Percentiles rank a stretch among this genome's conserved stretches.
These are phyloP conservation scores for Malaclemys terrapin DNA, from an alignment of 2,113 vertebrate species.

Conservation along the genomic window DNA sequence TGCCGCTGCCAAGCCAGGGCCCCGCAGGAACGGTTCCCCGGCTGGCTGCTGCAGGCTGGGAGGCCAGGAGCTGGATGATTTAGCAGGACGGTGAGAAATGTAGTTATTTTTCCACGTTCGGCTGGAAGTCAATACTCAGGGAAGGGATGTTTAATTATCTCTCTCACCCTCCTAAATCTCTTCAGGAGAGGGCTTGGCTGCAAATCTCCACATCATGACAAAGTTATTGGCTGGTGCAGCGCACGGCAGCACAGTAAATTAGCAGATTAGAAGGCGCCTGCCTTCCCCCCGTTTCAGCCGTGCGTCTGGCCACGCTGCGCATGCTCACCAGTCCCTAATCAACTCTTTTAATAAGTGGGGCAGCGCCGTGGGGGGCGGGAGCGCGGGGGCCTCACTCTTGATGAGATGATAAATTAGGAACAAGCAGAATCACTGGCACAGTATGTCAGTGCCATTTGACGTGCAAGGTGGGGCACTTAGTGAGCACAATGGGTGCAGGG, in stretches of 20 bases:
- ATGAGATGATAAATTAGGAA: background rate
- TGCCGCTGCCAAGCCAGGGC: background rate
- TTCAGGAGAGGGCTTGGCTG: constrained; percentile 75
- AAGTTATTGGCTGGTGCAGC: constrained; percentile 55
- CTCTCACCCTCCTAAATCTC: constrained; percentile 75
- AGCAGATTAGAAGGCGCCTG: background rate
- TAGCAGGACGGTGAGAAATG: constrained; percentile 72
- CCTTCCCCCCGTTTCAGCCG: background rate
- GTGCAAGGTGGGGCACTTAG: background rate
- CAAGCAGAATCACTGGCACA: background rate
- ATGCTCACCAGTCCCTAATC: background rate
- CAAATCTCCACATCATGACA: constrained; percentile 70
- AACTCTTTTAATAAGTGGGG: constrained; percentile 31
- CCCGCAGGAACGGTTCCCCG: background rate
- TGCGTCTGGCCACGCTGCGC: accelerated
- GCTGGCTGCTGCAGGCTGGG: no score
- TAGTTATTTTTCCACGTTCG: constrained; percentile 71
- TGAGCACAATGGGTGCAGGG: no score
- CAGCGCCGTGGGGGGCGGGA: background rate
- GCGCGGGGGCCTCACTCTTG: background rate
- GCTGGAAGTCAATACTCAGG: constrained; percentile 70
- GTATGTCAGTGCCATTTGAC: background rate
- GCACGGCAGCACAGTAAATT: constrained; percentile 53
- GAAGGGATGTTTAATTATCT: constrained; percentile 77
- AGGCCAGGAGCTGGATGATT: constrained; percentile 58